These are phyloP conservation scores for Cyanocitta stelleri DNA, from an alignment of 2,113 vertebrate species.

Conservation along the genomic window DNA sequence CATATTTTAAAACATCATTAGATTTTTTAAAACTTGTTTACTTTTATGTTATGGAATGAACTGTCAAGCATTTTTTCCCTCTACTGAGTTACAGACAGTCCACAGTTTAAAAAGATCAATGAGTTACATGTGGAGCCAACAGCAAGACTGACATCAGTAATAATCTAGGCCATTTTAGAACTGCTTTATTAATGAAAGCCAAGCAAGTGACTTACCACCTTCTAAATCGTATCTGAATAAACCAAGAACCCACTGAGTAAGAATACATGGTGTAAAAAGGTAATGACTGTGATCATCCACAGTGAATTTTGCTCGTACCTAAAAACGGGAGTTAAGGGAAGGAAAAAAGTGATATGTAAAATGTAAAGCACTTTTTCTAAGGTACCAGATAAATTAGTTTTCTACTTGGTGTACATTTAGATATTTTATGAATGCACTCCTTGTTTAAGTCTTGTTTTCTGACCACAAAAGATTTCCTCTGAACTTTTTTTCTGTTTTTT, in stretches of 20 bases:
- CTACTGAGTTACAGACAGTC: background rate
- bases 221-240: constrained; percentile 92
- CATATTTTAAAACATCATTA: background rate
- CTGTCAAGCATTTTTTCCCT: background rate
- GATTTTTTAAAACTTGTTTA: background rate
- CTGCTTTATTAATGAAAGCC: background rate
- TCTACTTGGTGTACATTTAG: background rate
- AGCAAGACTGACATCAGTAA: background rate
- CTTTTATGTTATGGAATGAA: background rate
- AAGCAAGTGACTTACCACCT: constrained; percentile 77
- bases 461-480: background rate
- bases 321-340: background rate
- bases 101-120: background rate
- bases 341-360: background rate
- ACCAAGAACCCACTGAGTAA: constrained; percentile 95
- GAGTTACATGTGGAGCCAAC: background rate
- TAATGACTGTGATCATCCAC: constrained; percentile 96
- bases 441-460: background rate
- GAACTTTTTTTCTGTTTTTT: background rate
- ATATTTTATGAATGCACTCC: background rate
- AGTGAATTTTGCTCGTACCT: constrained; percentile 90
- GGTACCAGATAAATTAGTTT: background rate
- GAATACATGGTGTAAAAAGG: constrained; percentile 91
- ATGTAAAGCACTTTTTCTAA: background rate
- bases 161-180: background rate